Evolutionary conservation across 2,113 vertebrate species (phyloP).

Genomic region (Cavia porcellus): DNA sequence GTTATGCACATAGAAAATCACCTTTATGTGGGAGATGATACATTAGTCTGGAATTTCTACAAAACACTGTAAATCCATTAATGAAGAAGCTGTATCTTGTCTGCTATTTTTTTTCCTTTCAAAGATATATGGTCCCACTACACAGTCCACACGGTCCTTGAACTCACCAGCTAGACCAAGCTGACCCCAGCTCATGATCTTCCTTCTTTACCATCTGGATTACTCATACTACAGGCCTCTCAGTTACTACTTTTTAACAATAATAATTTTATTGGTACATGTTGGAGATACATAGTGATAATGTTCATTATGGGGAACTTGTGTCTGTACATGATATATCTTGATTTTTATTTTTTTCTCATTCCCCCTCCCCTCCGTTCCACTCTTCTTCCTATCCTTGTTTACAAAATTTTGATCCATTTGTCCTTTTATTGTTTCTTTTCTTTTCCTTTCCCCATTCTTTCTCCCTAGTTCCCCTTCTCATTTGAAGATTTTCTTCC

Average conservation of each 20-base stretch:
- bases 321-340: background rate
- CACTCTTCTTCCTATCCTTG: background rate
- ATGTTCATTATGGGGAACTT: background rate
- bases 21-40: background rate
- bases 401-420: background rate
- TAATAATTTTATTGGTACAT: background rate
- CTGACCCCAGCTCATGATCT: background rate
- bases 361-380: background rate
- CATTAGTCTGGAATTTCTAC: background rate
- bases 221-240: background rate
- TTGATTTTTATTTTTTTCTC: background rate
- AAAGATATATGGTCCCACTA: background rate
- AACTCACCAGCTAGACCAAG: background rate
- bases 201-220: background rate
- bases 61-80: background rate
- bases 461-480: background rate
- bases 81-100: background rate
- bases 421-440: background rate
- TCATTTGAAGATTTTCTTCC: background rate
- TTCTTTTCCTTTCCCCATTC: background rate
- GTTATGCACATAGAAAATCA: background rate
- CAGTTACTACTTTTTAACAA: background rate
- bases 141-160: background rate
- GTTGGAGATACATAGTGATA: background rate
- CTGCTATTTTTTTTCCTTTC: background rate